These are phyloP conservation scores for Polia nebulosa DNA, from an alignment of 2,888 invertebrate species.

Conservation along the genomic window DNA sequence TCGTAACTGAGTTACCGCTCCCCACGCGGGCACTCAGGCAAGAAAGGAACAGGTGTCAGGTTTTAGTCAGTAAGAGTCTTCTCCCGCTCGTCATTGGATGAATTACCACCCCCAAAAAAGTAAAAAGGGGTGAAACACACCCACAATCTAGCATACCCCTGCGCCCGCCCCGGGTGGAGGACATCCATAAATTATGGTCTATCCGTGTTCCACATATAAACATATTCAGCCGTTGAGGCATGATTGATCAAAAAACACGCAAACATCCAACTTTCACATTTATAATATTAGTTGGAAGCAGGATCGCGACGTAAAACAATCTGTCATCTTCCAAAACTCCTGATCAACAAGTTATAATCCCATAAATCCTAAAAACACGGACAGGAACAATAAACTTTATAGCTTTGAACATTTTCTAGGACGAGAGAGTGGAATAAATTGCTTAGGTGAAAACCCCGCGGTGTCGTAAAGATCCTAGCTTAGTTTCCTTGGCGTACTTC, in stretches of 20 bases:
- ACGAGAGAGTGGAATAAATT: conserved; percentile 76
- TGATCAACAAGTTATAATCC: conserved; percentile 69
- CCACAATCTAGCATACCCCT: too few relatives aligned
- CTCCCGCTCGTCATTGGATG: too few relatives aligned
- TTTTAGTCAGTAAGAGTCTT: too few relatives aligned
- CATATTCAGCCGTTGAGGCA: background rate
- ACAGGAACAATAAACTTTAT: conserved; percentile 73
- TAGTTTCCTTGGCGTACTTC: conserved; percentile 76
- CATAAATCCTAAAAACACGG: conserved; percentile 70
- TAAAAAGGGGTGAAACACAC: too few relatives aligned
- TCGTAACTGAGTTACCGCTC: too few relatives aligned
- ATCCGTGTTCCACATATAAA: background rate
- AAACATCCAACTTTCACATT: conserved; percentile 4
- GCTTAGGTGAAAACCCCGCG: conserved; percentile 80
- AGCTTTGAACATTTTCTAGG: conserved; percentile 73
- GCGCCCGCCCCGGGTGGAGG: too few relatives aligned
- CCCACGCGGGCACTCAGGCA: too few relatives aligned
- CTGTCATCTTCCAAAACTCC: conserved; percentile 66
- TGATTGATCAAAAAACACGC: background rate
- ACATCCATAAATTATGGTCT: too few relatives aligned
- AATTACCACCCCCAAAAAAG: too few relatives aligned
- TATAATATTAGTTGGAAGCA: background rate
- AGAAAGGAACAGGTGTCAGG: too few relatives aligned
- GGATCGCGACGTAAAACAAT: conserved; percentile 65
- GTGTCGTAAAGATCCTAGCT: conserved; percentile 80